These are phyloP conservation scores for Eremophila alpestris DNA, from an alignment of 2,797 vertebrate species.

Conservation along the genomic window DNA sequence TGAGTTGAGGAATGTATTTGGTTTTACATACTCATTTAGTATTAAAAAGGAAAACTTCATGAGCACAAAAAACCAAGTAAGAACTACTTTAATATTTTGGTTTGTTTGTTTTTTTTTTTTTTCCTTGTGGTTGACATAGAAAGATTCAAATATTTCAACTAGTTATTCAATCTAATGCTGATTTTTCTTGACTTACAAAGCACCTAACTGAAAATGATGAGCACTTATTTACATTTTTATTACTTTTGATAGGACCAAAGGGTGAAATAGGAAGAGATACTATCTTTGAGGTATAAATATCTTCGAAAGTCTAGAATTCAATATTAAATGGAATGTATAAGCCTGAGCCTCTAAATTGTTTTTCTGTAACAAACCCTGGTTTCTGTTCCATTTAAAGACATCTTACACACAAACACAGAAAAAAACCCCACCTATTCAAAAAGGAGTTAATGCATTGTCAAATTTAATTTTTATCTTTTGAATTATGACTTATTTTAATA, in stretches of 20 bases:
- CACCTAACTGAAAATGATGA: slow-evolving; percentile 10
- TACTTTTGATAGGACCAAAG: slow-evolving; percentile 29
- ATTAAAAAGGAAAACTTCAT: not conserved
- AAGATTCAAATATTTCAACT: slow-evolving; percentile 15
- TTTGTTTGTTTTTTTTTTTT: not conserved
- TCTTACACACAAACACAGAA: not conserved
- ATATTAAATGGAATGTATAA: not conserved
- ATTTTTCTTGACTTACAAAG: slow-evolving; percentile 42
- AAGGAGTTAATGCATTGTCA: not conserved
- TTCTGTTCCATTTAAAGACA: not conserved
- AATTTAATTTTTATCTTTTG: not conserved
- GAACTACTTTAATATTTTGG: not conserved
- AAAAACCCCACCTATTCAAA: not conserved
- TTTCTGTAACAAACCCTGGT: not conserved
- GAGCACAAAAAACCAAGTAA: not conserved
- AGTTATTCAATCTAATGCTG: slow-evolving; percentile 8
- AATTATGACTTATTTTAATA: not conserved
- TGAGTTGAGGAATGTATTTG: not conserved
- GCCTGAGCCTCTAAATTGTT: not conserved
- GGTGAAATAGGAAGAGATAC: slow-evolving; percentile 5
- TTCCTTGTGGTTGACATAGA: not conserved
- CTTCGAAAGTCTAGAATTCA: slow-evolving; percentile 7
- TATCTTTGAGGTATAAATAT: not conserved
- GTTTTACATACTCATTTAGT: slow-evolving; percentile 24
- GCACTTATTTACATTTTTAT: slow-evolving; percentile 65